Evolutionary conservation across 2,113 vertebrate species (phyloP), one percentile per base, ranked within the genome.

Genomic region (Colossoma macropomum): DNA sequence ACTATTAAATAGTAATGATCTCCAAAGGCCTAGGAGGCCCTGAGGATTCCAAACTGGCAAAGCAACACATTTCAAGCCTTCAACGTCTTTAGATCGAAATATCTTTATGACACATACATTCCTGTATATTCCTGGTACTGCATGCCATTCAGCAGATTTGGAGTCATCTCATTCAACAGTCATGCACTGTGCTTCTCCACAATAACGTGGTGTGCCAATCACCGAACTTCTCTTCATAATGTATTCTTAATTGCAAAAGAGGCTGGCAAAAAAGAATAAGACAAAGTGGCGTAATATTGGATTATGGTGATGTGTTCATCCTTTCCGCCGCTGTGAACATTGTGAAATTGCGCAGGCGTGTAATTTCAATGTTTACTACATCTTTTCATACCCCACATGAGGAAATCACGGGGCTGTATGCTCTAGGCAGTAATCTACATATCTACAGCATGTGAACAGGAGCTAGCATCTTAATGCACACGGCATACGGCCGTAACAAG

Each of bases 311-410:
- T 71, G 21, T 71, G 13, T 23, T 41, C 34, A 45, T n/a, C 38
- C 23, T 71, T 45, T 71, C 68, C n/a, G 38, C n/a, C 25, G 23
- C 38, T 45, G 34, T 25, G 38, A n/a, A 71, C 68, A 71, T 71
- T 45, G 68, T 45, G 68, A 71, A 71, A 71, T 71, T 71, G 68
- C 1, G 38, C 68, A 45, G 68, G 41, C 41, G 41, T 71, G 68
- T 41, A 45, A n/a, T 70, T 41, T 34, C 21, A 41, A 41, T 71
- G 68, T 71, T 71, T 71, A 71, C 66, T 41, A 23, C 32, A 1
- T 38, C 19, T 16, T 38, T 70, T 23, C 32, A 38, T 70, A 70
- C 6, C 19, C 16, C 16, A 68, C 66, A 38, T 6, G 21, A 45
- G 34, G 23, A 71, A 71, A 45, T 11, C 34, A 45, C 13, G 21